Conservation (phyloP, 2,888 invertebrate genomes). For the Philaethria dido region DNA sequence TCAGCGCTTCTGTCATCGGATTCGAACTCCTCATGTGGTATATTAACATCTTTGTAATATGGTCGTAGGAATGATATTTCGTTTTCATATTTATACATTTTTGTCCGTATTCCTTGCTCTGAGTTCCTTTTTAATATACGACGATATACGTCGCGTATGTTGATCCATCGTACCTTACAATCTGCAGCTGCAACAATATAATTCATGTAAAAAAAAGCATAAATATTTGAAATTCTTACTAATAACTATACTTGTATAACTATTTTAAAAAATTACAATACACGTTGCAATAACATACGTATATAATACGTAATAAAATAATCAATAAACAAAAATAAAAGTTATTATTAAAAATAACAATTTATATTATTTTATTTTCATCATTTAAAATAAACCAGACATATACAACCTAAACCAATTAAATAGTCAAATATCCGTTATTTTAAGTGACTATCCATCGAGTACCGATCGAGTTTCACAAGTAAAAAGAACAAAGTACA, state of each 20-base stretch:
- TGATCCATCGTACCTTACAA: conserved; percentile 77
- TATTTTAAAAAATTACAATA: too few species aligned
- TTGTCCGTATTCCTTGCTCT: conserved; percentile 49
- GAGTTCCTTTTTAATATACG: conserved; percentile 63
- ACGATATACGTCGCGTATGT: conserved; percentile 74
- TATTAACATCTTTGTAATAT: conserved; percentile 65
- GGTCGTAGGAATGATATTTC: conserved; percentile 67
- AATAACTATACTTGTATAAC: too few species aligned
- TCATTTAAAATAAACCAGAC: too few species aligned
- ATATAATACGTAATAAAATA: too few species aligned
- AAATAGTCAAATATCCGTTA: neutral
- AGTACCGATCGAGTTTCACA: conserved; percentile 27
- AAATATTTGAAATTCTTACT: too few species aligned
- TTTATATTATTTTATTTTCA: too few species aligned
- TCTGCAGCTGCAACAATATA: conserved; percentile 60
- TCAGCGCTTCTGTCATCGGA: conserved; percentile 50
- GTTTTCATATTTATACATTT: conserved; percentile 69
- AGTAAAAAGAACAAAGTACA: conserved; percentile 33
- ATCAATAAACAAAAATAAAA: too few species aligned
- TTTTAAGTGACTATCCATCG: neutral
- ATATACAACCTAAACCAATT: neutral
- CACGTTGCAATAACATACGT: too few species aligned
- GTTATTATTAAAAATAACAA: too few species aligned
- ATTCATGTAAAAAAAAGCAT: neutral
- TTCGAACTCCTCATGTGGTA: conserved; percentile 50